phyloP scores from a whole-genome alignment of 2,113 vertebrate genomes.

The Chunga burmeisteri region DNA sequence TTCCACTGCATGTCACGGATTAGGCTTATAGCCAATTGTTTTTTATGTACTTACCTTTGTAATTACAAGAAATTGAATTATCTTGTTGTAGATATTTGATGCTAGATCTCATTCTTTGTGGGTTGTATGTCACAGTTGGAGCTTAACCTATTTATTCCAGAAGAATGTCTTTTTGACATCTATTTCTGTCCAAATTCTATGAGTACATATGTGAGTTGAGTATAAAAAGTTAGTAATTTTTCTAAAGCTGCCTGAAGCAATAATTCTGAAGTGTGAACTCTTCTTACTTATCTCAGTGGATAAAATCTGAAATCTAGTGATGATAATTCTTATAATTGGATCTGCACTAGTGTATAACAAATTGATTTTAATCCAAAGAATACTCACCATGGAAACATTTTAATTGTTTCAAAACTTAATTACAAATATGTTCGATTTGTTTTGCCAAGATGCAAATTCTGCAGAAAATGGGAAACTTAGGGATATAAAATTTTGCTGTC shows the following conservation, averaged over 20 bases:
- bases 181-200: neutral
- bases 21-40: neutral
- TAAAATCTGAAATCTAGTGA: slow-evolving; percentile 12
- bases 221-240: slow-evolving; percentile 1
- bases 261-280: neutral
- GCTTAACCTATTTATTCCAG: neutral
- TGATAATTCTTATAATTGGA: slow-evolving; percentile 16
- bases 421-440: neutral
- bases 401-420: slow-evolving; percentile 7
- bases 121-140: neutral
- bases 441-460: neutral
- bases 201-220: neutral
- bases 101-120: neutral
- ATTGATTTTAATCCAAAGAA: neutral
- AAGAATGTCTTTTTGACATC: neutral
- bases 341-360: neutral
- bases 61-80: neutral
- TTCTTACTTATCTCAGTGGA: neutral
- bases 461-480: neutral
- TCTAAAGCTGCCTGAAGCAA: neutral
- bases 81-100: neutral
- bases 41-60: neutral
- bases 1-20: neutral
- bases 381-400: neutral
- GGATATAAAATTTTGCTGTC: neutral